phyloP scores from a whole-genome alignment of 30 jellyfish, hydroid and myxozoan genomes.

The Hydractinia symbiolongicarpus region DNA sequence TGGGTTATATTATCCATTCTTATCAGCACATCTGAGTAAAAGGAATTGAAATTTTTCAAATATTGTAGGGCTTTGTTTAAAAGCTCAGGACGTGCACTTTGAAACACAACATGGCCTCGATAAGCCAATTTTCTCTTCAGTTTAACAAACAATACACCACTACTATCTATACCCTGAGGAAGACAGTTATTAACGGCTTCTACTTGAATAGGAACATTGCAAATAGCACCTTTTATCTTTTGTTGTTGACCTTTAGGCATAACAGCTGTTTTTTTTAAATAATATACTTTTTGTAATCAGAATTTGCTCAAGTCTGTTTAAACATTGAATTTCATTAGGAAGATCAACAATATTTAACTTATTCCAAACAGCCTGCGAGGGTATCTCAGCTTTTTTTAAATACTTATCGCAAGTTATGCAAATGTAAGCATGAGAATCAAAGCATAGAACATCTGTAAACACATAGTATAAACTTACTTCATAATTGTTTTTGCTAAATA shows the following conservation, averaged over 20 bases:
- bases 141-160: too few species aligned
- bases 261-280: not conserved
- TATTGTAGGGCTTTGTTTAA: not conserved
- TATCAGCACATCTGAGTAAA: conserved; percentile 9
- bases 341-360: not conserved
- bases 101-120: conserved; percentile 21
- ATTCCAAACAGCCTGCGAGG: not conserved
- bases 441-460: not conserved
- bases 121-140: conserved; percentile 13
- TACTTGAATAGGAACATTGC: conserved; percentile 16
- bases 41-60: not conserved
- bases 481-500: not conserved
- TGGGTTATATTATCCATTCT: conserved; percentile 15
- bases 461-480: not conserved
- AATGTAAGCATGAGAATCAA: not conserved
- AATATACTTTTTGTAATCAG: too few species aligned
- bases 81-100: conserved; percentile 18
- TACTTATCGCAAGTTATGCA: conserved; percentile 8
- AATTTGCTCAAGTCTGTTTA: not conserved
- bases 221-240: conserved; percentile 17
- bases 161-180: not conserved
- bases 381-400: not conserved
- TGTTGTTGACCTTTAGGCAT: conserved; percentile 33
- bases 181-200: not conserved
- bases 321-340: not conserved